Conservation (phyloP, 1,140 invertebrate species). For the Luehdorfia chinensis region DNA sequence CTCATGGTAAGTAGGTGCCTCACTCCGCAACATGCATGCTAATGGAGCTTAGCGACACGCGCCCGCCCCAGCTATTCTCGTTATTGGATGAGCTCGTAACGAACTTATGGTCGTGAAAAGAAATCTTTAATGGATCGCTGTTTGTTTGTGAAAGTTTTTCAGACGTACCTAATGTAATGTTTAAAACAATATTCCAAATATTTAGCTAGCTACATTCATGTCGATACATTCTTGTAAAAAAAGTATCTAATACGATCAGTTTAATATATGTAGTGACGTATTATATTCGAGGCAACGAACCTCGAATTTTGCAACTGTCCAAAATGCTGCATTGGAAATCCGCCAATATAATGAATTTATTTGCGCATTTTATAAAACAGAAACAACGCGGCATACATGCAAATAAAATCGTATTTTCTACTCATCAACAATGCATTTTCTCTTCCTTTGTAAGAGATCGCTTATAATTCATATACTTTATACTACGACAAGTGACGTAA, state of each 20-base stretch:
- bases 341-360: slow-evolving; percentile 42
- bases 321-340: slow-evolving; percentile 37
- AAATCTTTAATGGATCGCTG: slow-evolving; percentile 56
- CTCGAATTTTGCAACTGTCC: slow-evolving; percentile 24
- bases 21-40: slow-evolving; percentile 48
- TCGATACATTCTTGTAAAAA: no score
- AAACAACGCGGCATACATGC: slow-evolving; percentile 48
- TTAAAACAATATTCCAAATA: not conserved
- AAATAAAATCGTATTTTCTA: slow-evolving; percentile 69
- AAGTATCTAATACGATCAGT: no score
- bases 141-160: slow-evolving; percentile 60
- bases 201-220: no score
- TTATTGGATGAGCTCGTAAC: slow-evolving; percentile 55
- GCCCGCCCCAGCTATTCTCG: slow-evolving; percentile 33
- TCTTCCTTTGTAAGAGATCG: slow-evolving; percentile 30
- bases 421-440: slow-evolving; percentile 66
- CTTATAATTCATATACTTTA: slow-evolving; percentile 20
- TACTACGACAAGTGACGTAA: slow-evolving; percentile 5
- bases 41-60: slow-evolving; percentile 39
- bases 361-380: slow-evolving; percentile 32
- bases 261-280: no score
- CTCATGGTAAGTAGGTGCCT: slow-evolving; percentile 68
- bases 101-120: slow-evolving; percentile 50
- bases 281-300: slow-evolving; percentile 16
- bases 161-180: slow-evolving; percentile 6